Evolutionary conservation across 2,797 vertebrate species (phyloP).

Genomic region (Myoxocephalus aenaeus): DNA sequence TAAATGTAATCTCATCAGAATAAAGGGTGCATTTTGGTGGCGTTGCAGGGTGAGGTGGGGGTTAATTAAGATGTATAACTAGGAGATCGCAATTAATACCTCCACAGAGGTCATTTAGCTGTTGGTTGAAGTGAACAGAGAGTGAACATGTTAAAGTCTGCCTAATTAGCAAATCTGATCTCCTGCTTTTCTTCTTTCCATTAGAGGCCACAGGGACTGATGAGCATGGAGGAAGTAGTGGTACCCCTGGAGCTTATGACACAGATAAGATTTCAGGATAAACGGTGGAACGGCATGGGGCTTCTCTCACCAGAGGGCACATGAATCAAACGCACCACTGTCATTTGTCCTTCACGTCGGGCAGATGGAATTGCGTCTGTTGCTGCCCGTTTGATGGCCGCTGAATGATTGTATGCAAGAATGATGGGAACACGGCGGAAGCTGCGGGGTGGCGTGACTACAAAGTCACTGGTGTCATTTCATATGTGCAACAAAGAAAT

Average conservation of each 20-base stretch:
- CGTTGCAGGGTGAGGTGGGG: slow-evolving; percentile 33
- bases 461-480: slow-evolving; percentile 58
- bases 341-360: slow-evolving; percentile 66
- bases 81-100: slow-evolving; percentile 74
- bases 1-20: slow-evolving; percentile 48
- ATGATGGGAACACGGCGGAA: slow-evolving; percentile 25
- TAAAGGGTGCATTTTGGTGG: slow-evolving; percentile 41
- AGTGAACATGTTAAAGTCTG: slow-evolving; percentile 69
- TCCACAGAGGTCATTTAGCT: slow-evolving; percentile 70
- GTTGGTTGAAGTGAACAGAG: slow-evolving; percentile 62
- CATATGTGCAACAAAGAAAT: slow-evolving; percentile 9
- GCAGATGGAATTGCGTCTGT: slow-evolving; percentile 58
- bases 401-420: slow-evolving; percentile 42
- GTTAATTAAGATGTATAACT: slow-evolving; percentile 80
- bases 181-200: slow-evolving; percentile 35
- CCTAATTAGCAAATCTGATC: slow-evolving; percentile 76
- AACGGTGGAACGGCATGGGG: slow-evolving; percentile 33
- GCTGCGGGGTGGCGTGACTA: slow-evolving; percentile 24
- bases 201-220: slow-evolving; percentile 44
- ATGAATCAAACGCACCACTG: slow-evolving; percentile 67
- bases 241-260: slow-evolving; percentile 48
- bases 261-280: slow-evolving; percentile 62
- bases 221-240: slow-evolving; percentile 43
- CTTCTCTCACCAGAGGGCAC: slow-evolving; percentile 54
- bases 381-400: slow-evolving; percentile 45